phyloP scores from a whole-genome alignment of 2,113 vertebrate species.

The Salvelinus fontinalis region DNA sequence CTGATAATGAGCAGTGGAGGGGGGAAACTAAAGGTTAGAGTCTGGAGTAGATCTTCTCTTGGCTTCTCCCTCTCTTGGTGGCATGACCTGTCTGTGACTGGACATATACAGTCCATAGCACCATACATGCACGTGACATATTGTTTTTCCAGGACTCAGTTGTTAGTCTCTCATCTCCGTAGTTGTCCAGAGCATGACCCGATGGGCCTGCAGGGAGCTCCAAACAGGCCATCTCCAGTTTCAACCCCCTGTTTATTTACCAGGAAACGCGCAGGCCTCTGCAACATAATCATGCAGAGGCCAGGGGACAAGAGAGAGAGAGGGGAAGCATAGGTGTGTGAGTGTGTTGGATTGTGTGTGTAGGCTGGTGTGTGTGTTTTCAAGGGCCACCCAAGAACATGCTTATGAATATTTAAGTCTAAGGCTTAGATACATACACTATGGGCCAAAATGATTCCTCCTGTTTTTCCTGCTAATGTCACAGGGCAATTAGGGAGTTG shows the following conservation, averaged over 20 bases:
- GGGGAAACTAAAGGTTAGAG: too few relatives aligned
- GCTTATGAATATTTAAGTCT: not conserved
- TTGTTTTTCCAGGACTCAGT: not conserved
- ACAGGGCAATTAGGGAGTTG: not conserved
- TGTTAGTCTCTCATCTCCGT: not conserved
- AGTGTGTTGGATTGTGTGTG: not conserved
- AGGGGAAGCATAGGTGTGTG: constrained; percentile 11
- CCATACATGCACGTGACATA: not conserved
- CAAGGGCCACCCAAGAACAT: constrained; percentile 23
- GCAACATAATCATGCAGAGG: not conserved
- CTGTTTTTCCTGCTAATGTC: too few relatives aligned
- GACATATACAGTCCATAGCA: constrained; percentile 1
- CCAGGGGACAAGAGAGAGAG: not conserved
- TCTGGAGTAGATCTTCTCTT: not conserved
- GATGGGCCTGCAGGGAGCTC: constrained; percentile 23
- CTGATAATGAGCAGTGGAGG: too few relatives aligned
- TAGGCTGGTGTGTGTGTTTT: not conserved
- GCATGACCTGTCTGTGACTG: not conserved
- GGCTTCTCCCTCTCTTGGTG: constrained; percentile 4
- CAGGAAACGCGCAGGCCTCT: constrained; percentile 39
- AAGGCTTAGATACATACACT: too few relatives aligned
- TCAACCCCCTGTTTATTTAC: constrained; percentile 53
- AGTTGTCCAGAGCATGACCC: not conserved
- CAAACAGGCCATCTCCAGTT: constrained; percentile 21
- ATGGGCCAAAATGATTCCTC: too few relatives aligned